A percentile compares a stretch with the other conserved stretches of the same genome.
phyloP scores from a whole-genome alignment of 2,888 invertebrate species.

The Sthenelais limicola region DNA sequence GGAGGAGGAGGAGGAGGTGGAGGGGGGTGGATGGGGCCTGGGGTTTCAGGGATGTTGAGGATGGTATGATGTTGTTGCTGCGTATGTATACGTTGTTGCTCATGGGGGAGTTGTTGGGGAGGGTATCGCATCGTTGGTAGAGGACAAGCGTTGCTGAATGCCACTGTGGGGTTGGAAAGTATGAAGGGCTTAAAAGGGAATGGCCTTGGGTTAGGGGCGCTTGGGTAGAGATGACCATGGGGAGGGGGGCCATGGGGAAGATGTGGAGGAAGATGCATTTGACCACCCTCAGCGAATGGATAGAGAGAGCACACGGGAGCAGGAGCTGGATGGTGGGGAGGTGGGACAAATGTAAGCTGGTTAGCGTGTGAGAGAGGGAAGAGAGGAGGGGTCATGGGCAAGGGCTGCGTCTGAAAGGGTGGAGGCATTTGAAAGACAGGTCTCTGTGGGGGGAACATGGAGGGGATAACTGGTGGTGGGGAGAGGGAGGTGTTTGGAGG shows the following conservation, averaged over 20 bases:
- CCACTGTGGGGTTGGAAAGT: no score
- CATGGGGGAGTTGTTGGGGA: background rate
- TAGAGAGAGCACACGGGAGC: background rate
- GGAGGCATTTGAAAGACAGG: no score
- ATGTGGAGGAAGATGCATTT: background rate
- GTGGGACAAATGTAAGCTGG: background rate
- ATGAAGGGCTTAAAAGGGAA: background rate
- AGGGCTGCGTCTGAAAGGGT: background rate
- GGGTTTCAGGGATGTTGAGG: no score
- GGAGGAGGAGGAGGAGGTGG: slow-evolving; percentile 12
- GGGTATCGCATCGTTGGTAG: background rate
- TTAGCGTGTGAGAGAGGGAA: background rate
- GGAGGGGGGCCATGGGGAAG: background rate
- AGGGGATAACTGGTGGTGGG: no score
- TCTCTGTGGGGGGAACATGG: no score
- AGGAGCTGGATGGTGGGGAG: slow-evolving; percentile 6
- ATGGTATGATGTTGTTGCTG: no score
- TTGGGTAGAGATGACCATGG: background rate
- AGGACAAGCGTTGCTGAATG: no score
- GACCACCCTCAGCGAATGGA: no score
- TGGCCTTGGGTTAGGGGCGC: no score
- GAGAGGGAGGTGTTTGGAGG: no score
- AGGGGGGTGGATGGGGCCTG: no score
- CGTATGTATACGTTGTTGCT: no score
- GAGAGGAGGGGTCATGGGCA: background rate